Evolutionary conservation across 2,113 vertebrate genomes (phyloP).

Genomic region (Hemicordylus capensis): DNA sequence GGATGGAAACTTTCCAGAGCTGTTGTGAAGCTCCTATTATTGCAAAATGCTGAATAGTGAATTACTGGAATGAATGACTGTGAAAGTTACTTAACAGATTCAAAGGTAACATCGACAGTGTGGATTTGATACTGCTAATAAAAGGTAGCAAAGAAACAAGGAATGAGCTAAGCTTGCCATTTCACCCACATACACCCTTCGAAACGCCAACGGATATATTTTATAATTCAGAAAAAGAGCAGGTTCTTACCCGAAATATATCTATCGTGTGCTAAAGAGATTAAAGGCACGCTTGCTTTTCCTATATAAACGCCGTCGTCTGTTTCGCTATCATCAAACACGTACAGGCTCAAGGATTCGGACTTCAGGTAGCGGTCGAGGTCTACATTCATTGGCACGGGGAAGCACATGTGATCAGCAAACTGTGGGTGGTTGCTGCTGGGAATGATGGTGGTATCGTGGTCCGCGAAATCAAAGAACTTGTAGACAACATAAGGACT

Average conservation of each 20-base stretch:
- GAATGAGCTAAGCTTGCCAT: background rate
- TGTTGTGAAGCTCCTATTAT: background rate
- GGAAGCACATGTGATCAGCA: slow-evolving; percentile 80
- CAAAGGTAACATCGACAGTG: background rate
- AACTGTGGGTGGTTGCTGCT: slow-evolving; percentile 81
- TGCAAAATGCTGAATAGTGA: background rate
- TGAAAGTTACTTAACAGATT: background rate
- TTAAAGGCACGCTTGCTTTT: slow-evolving; percentile 84
- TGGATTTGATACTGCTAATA: background rate
- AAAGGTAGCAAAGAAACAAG: background rate
- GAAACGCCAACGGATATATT: background rate
- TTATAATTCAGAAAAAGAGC: slow-evolving; percentile 1
- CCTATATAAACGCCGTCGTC: slow-evolving; percentile 82
- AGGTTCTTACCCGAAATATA: slow-evolving; percentile 79
- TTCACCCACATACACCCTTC: background rate
- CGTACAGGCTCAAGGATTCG: slow-evolving; percentile 81
- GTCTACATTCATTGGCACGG: slow-evolving; percentile 77
- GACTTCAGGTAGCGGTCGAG: slow-evolving; percentile 85
- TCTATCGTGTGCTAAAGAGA: slow-evolving; percentile 80
- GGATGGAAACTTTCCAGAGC: background rate
- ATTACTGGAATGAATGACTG: background rate
- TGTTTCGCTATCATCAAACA: slow-evolving; percentile 85
- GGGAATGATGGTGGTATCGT: slow-evolving; percentile 81
- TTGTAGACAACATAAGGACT: slow-evolving; percentile 90
- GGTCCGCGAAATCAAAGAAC: slow-evolving; percentile 86